Base-by-base conservation (phyloP, 2,888 invertebrate genomes). In the Amblyteles armatorius region DNA sequence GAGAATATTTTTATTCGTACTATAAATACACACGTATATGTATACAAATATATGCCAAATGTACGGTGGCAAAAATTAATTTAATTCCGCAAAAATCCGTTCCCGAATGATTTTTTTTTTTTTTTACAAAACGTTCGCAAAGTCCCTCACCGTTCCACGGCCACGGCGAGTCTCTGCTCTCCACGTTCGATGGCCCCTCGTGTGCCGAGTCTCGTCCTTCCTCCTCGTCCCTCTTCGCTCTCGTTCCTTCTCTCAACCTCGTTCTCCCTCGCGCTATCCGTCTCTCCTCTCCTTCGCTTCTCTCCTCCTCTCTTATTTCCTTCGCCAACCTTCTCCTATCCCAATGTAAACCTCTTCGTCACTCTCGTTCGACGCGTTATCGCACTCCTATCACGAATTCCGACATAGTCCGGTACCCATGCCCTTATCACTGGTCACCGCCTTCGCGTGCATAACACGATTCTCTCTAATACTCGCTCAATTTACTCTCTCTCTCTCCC, bases 351-450 rank as follows among this genome's bases (percentile, higher is more conserved):
- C 80, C 80, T 73, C 84, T 68, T 68, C 69, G 69, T 78, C 84
- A 78, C 82, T 63, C 83, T 76, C 71, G 74, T 57, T 60, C 77
- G 68, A 76, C 74, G 63, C 79, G 84, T 87, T 89, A 89, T 84
- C 73, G 68, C 29, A 80, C 87, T 87, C 86, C 83, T 90, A 90
- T 90, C 90, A 83, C 84, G 83, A 89, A 90, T 90, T 90, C 90
- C 89, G 87, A 85, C 85, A 83, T 76, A 83, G 83, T 57, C 80
- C 71, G 74, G 78, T 84, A 60, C 83, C 85, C 82, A 60, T 87
- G 72, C 73, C 77, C 85, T 85, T 88, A 85, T 88, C 87, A 83
- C 79, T 76, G 83, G 80, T 77, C 73, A 74, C 79, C 83, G 83
- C 83, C 84, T 81, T 83, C 68, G 50, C 74, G 77, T 76, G 72